A percentile compares a stretch with the other conserved stretches of the same genome.
Evolutionary conservation across 2,113 vertebrate species (phyloP).

Genomic region (Propithecus coquereli): DNA sequence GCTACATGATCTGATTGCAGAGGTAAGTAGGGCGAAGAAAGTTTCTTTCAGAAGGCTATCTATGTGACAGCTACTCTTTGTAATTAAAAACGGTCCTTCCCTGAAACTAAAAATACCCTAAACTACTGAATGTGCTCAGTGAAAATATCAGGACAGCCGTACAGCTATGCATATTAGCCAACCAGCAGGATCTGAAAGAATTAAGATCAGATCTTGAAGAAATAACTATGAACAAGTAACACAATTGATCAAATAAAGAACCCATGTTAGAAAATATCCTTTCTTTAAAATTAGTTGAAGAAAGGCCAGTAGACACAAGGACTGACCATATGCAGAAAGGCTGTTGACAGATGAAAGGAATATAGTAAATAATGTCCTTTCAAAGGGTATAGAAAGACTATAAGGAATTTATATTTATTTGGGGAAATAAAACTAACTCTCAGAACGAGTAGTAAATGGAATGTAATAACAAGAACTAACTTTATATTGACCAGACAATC

Average conservation of each 20-base stretch:
- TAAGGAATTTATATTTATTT: not conserved
- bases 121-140: not conserved
- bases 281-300: not conserved
- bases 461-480: not conserved
- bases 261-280: not conserved
- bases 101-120: not conserved
- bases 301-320: not conserved
- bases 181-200: not conserved
- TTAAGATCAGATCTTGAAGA: not conserved
- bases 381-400: not conserved
- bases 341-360: not conserved
- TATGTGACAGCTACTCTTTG: not conserved
- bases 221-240: not conserved
- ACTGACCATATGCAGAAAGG: not conserved
- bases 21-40: slow-evolving; percentile 79
- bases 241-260: not conserved
- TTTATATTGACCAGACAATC: not conserved
- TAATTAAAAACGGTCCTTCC: not conserved
- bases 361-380: not conserved
- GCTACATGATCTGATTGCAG: slow-evolving; percentile 87
- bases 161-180: not conserved
- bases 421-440: not conserved
- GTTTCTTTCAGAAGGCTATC: not conserved
- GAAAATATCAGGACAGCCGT: not conserved
- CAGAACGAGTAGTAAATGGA: not conserved